Evolutionary conservation across 1,140 invertebrate genomes (phyloP).

Genomic region (Trypoxylus dichotomus): DNA sequence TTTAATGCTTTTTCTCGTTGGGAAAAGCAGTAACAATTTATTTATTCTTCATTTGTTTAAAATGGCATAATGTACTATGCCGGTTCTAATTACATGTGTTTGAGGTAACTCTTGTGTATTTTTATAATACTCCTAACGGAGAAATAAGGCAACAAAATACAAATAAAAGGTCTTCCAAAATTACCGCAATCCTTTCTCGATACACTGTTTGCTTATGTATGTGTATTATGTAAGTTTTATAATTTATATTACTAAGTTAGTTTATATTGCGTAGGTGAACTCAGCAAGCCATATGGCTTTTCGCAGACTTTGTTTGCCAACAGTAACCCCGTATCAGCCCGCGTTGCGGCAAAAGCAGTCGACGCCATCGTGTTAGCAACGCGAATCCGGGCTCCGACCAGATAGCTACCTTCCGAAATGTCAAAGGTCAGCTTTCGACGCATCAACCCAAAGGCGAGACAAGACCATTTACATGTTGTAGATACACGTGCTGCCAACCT

Average conservation of each 20-base stretch:
- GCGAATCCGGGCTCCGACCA: constrained; percentile 17
- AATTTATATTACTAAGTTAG: background rate
- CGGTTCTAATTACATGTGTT: too few species aligned
- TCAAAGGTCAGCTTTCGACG: background rate
- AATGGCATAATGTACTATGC: too few species aligned
- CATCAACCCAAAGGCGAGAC: background rate
- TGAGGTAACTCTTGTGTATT: too few species aligned
- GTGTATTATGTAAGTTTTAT: background rate
- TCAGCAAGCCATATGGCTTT: background rate
- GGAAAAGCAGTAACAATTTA: too few species aligned
- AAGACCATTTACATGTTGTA: background rate
- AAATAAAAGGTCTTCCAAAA: too few species aligned
- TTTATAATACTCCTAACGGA: too few species aligned
- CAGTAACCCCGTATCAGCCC: background rate
- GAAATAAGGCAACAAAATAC: too few species aligned
- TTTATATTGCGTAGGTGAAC: background rate
- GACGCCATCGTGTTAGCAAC: background rate
- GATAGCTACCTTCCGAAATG: background rate
- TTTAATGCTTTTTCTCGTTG: too few species aligned
- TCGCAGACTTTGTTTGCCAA: background rate
- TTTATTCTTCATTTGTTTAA: too few species aligned
- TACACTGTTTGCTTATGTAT: background rate
- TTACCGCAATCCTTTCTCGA: too few species aligned
- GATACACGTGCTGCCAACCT: background rate
- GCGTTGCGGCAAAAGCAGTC: background rate